A percentile compares a stretch with the other conserved stretches of the same genome.
Evolutionary conservation across 2,888 invertebrate genomes (phyloP).

Genomic region (Rhorus exstirpatorius): DNA sequence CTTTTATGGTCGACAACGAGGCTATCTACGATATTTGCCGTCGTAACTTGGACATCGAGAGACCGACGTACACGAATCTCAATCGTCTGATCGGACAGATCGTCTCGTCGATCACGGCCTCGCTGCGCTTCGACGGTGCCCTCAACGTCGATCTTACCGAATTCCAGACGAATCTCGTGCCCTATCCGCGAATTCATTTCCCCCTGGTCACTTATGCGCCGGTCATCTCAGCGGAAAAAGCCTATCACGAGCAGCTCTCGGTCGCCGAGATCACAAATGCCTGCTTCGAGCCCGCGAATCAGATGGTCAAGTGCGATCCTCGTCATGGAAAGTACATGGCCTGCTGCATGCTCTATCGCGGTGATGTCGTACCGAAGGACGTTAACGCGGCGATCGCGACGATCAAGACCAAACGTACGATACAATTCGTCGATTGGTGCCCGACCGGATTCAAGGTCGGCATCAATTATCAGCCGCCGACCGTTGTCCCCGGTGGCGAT

Average conservation of each 20-base stretch:
- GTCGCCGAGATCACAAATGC: slow-evolving; percentile 98
- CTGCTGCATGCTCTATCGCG: slow-evolving; percentile 98
- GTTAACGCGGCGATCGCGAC: too few species aligned
- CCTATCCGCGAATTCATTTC: too few species aligned
- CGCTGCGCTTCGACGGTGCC: slow-evolving; percentile 96
- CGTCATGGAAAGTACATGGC: too few species aligned
- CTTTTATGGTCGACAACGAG: too few species aligned
- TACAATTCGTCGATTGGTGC: too few species aligned
- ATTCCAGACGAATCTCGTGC: slow-evolving; percentile 98
- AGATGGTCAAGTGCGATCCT: slow-evolving; percentile 98
- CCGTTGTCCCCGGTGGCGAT: slow-evolving; percentile 98
- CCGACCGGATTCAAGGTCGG: too few species aligned
- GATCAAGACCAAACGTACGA: slow-evolving; percentile 97
- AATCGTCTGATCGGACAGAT: slow-evolving; percentile 98
- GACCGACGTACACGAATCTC: slow-evolving; percentile 98
- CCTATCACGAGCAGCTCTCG: slow-evolving; percentile 96
- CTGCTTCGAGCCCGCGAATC: slow-evolving; percentile 98
- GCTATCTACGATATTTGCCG: too few species aligned
- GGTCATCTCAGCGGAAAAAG: slow-evolving; percentile 97
- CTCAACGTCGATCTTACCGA: slow-evolving; percentile 97
- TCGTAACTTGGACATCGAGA: too few species aligned
- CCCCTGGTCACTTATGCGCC: slow-evolving; percentile 96
- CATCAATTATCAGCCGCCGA: too few species aligned
- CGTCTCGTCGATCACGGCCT: too few species aligned
- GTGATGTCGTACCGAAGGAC: slow-evolving; percentile 98